Evolutionary conservation across 2,113 vertebrate species (phyloP), one percentile per base, ranked within the genome.

Genomic region (Mionectes macconnelli): DNA sequence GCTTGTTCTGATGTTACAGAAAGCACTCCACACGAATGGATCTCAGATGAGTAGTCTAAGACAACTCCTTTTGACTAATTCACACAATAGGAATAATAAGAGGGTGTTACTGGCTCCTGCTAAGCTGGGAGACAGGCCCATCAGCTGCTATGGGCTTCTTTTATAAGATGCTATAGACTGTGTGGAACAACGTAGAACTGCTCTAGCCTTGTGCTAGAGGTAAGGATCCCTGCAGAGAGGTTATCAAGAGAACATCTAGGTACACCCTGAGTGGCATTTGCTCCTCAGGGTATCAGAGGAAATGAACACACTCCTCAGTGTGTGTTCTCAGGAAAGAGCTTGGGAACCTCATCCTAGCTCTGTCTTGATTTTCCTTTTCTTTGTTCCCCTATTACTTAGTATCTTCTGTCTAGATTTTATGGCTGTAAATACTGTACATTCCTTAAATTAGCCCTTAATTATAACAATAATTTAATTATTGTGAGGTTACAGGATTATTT

Each of bases 341-440:
- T 8, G 14, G 39, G 30, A 74, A 47, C 8, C 62, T 90, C 35
- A 35, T 57, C 37, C 37, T 86, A 45, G 21, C 52, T 90, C 57
- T 87, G 39, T 76, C 37, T 37, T 86, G 85, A 63, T 27, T 55
- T 87, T 21, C 30, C n/a, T 87, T 89, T 67, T 28, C n/a, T 80
- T 77, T 63, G 21, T 67, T 80, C 19, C 37, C 44, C 6, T 93
- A 19, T 77, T 80, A 87, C 37, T 78, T 85, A 55, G 13, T 39
- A 56, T 67, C 19, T 79, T 83, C 66, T 74, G 8, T 80, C 55
- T 87, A 79, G n/a, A 68, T 89, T 47, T 39, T 39, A 63, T 92
- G 79, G 12, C 24, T 97, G 97, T 97, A 97, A 97, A 97, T 97
- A 96, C 83, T 97, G 94, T 97, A 96, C 59, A 94, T 95, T 86